phyloP scores from a whole-genome alignment of 1,140 invertebrate species.

The Brachionus asplanchnoidis region DNA sequence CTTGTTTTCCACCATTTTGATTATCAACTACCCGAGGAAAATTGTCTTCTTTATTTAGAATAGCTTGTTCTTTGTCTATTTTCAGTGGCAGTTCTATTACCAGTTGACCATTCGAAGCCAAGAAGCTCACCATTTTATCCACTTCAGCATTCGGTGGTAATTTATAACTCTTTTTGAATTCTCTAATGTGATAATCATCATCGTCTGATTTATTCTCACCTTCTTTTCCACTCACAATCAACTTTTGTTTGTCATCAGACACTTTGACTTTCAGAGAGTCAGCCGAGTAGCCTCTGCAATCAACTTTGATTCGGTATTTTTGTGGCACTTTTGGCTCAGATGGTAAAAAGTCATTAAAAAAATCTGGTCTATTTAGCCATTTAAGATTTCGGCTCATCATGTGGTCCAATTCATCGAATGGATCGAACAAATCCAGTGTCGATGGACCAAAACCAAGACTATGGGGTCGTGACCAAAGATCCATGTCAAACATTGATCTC shows the following conservation, averaged over 20 bases:
- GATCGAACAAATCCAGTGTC: neutral
- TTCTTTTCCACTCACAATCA: neutral
- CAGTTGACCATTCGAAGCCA: neutral
- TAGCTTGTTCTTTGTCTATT: neutral
- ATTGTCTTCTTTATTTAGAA: neutral
- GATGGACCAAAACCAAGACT: constrained; percentile 3
- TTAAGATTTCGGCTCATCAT: neutral
- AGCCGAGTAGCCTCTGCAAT: neutral
- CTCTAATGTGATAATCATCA: neutral
- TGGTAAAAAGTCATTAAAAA: neutral
- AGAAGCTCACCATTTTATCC: constrained; percentile 26
- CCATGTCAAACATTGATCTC: constrained; percentile 34
- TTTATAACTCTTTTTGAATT: constrained; percentile 16
- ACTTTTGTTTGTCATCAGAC: neutral
- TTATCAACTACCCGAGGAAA: neutral
- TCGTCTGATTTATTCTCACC: neutral
- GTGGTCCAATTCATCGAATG: neutral
- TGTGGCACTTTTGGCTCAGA: neutral
- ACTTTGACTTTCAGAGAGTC: neutral
- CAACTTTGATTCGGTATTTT: neutral
- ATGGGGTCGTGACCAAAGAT: neutral
- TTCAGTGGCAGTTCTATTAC: constrained; percentile 24
- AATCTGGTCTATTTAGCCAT: neutral
- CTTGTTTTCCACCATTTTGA: neutral
- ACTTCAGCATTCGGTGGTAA: neutral